A percentile compares a stretch with the other conserved stretches of the same genome.
Conservation (phyloP, 2,888 invertebrate species). For the Hermodice carunculata region DNA sequence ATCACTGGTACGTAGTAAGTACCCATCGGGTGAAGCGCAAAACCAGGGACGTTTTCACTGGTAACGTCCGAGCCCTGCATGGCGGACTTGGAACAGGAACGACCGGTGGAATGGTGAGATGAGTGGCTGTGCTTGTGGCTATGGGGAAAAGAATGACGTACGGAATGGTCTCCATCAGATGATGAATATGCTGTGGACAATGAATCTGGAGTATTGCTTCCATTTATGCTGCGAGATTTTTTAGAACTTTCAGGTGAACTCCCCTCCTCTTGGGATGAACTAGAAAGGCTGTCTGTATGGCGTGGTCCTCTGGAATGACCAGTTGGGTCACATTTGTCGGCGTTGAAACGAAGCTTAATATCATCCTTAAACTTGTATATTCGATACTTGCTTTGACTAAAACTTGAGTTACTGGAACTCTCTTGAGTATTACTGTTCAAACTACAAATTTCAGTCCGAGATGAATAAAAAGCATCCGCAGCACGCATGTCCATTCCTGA, state of each 20-base stretch:
- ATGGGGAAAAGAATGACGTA: not conserved
- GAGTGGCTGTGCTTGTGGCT: too few relatives aligned
- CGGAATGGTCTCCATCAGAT: not conserved
- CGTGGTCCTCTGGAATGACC: not conserved
- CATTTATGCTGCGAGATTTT: too few relatives aligned
- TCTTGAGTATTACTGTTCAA: too few relatives aligned
- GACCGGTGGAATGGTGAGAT: too few relatives aligned
- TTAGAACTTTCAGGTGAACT: too few relatives aligned
- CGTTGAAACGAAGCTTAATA: conserved; percentile 87
- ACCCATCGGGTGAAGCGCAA: conserved; percentile 90
- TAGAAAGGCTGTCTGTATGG: not conserved
- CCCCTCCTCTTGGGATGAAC: not conserved
- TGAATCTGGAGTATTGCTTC: too few relatives aligned
- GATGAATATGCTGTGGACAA: too few relatives aligned
- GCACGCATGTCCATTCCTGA: too few relatives aligned
- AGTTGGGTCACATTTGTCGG: conserved; percentile 47
- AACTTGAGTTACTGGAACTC: too few relatives aligned
- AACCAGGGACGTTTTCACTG: conserved; percentile 83
- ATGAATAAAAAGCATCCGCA: too few relatives aligned
- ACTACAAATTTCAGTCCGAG: too few relatives aligned
- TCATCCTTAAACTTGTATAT: conserved; percentile 97
- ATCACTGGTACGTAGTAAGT: conserved; percentile 87
- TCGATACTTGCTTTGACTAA: too few relatives aligned
- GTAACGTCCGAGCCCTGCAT: not conserved
- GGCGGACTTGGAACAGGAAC: not conserved